Evolutionary conservation across 2,113 vertebrate species (phyloP).

Genomic region (Silurus asotus): DNA sequence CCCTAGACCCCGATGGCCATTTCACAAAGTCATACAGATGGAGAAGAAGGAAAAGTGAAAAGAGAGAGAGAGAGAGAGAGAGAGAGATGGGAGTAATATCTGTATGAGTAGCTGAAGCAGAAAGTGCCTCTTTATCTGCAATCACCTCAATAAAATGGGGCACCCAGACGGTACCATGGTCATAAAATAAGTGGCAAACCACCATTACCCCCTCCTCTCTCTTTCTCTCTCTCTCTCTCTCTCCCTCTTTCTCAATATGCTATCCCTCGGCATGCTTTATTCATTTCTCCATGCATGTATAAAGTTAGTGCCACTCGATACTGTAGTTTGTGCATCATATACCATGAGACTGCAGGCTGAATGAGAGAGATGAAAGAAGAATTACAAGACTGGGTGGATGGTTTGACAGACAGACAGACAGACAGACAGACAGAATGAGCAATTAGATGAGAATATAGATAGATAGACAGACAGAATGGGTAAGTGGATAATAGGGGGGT

Average conservation of each 20-base stretch:
- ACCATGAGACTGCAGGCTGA: too few relatives aligned
- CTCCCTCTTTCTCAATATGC: not conserved
- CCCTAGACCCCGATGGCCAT: not conserved
- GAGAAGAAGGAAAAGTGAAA: slow-evolving; percentile 15
- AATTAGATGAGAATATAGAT: too few relatives aligned
- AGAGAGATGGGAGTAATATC: slow-evolving; percentile 37
- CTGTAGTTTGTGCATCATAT: not conserved
- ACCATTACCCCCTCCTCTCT: slow-evolving; percentile 7
- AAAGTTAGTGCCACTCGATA: slow-evolving; percentile 8
- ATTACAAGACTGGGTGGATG: too few relatives aligned
- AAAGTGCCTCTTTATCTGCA: slow-evolving; percentile 50
- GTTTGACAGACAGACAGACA: too few relatives aligned
- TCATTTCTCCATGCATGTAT: not conserved
- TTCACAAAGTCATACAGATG: slow-evolving; percentile 48
- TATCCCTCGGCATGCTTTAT: not conserved
- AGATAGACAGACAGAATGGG: too few relatives aligned
- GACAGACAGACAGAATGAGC: too few relatives aligned
- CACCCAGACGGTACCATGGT: slow-evolving; percentile 31
- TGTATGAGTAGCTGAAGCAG: slow-evolving; percentile 43
- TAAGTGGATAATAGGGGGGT: too few relatives aligned
- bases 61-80: not conserved
- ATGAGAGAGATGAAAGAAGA: too few relatives aligned
- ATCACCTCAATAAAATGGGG: slow-evolving; percentile 49
- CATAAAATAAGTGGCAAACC: slow-evolving; percentile 39
- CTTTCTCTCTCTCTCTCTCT: not conserved